Evolutionary conservation across 2,888 invertebrate species (phyloP).

Genomic region (Arge pagana): DNA sequence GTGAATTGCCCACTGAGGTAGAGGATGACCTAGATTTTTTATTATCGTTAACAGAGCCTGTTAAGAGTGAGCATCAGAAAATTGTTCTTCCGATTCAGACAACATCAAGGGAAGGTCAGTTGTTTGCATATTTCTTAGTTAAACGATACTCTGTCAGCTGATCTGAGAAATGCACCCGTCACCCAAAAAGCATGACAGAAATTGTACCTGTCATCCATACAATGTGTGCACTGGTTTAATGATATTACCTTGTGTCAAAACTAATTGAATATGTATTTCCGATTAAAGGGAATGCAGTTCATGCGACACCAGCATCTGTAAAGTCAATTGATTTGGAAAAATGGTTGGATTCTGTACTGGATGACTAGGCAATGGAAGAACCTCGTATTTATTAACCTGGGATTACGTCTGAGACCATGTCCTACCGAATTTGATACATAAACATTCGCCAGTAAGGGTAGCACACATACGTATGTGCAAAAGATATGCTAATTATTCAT

Average conservation of each 20-base stretch:
- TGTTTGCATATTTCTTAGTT: background rate
- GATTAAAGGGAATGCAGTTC: constrained; percentile 29
- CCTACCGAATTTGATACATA: too few species aligned
- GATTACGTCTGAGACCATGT: too few species aligned
- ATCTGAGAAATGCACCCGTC: too few species aligned
- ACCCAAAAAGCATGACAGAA: too few species aligned
- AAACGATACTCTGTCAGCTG: too few species aligned
- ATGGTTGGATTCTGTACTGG: constrained; percentile 50
- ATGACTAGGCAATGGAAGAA: too few species aligned
- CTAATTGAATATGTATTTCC: background rate
- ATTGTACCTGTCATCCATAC: too few species aligned
- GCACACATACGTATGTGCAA: too few species aligned
- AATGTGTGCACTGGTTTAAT: too few species aligned
- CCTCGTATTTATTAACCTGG: too few species aligned
- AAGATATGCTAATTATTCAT: background rate
- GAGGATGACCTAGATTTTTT: constrained; percentile 49
- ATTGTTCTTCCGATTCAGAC: constrained; percentile 8
- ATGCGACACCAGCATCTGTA: constrained; percentile 27
- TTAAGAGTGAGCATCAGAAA: constrained; percentile 25
- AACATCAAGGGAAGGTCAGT: constrained; percentile 16
- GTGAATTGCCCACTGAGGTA: too few species aligned
- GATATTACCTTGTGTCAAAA: background rate
- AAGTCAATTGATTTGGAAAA: constrained; percentile 50
- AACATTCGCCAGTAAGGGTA: too few species aligned
- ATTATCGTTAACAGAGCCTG: constrained; percentile 44